Conservation (phyloP, 2,888 invertebrate genomes). For the Tricholauxania praeusta region DNA sequence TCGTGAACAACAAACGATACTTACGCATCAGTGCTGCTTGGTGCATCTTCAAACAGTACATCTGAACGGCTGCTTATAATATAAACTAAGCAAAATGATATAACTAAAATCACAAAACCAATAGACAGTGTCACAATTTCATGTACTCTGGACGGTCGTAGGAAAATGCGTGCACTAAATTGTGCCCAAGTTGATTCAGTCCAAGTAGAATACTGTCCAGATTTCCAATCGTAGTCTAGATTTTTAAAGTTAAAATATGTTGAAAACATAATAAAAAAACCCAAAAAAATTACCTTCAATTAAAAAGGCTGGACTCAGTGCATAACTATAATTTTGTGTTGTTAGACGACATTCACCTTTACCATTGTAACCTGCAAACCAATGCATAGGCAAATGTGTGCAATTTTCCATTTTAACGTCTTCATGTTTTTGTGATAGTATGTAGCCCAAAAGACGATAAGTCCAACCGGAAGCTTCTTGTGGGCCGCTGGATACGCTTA, state of each 20-base stretch:
- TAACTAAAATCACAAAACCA: conserved; percentile 63
- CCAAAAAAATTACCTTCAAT: conserved; percentile 71
- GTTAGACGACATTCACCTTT: conserved; percentile 80
- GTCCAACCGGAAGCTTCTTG: conserved; percentile 66
- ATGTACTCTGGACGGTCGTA: conserved; percentile 72
- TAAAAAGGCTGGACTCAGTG: conserved; percentile 86
- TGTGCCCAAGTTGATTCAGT: conserved; percentile 88
- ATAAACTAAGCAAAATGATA: conserved; percentile 66
- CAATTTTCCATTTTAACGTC: conserved; percentile 68
- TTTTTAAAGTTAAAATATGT: neutral
- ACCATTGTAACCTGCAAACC: conserved; percentile 76
- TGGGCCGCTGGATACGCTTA: conserved; percentile 63
- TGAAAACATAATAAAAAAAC: neutral
- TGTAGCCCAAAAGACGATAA: conserved; percentile 63
- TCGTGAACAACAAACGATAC: conserved; percentile 44
- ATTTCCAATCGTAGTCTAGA: conserved; percentile 81
- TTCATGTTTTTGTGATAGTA: conserved; percentile 56
- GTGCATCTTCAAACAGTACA: conserved; percentile 63
- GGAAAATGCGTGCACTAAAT: conserved; percentile 81
- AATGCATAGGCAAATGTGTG: conserved; percentile 69
- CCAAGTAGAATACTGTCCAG: conserved; percentile 87
- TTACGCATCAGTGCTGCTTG: conserved; percentile 64
- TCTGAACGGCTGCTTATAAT: conserved; percentile 66
- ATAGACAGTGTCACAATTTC: conserved; percentile 63
- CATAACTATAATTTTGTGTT: conserved; percentile 79